Conservation (phyloP, 1,140 invertebrate species). For the Teleopsis dalmanni region DNA sequence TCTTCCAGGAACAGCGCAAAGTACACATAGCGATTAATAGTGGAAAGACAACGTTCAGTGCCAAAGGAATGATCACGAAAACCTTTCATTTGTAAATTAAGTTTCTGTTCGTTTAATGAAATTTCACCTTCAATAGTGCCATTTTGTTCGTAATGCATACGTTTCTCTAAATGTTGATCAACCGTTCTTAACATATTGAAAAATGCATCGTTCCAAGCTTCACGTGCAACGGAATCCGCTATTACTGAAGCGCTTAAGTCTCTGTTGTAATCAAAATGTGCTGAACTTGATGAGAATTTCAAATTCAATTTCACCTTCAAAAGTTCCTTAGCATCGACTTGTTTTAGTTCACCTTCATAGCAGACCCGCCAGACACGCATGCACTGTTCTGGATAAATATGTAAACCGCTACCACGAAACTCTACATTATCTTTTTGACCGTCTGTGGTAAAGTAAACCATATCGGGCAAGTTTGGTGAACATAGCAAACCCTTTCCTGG, state of each 20-base stretch:
- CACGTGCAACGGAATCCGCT: slow-evolving; percentile 35
- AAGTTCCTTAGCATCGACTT: slow-evolving; percentile 4
- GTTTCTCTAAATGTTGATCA: slow-evolving; percentile 25
- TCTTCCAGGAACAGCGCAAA: slow-evolving; percentile 35
- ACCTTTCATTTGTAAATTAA: slow-evolving; percentile 15
- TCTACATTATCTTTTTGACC: slow-evolving; percentile 25
- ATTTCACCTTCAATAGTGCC: slow-evolving; percentile 20
- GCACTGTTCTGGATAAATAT: slow-evolving; percentile 27
- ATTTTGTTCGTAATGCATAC: slow-evolving; percentile 35
- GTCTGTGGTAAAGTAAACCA: slow-evolving; percentile 34
- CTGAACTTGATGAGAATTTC: slow-evolving; percentile 19
- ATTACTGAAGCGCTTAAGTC: slow-evolving; percentile 34
- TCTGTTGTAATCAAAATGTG: slow-evolving; percentile 31
- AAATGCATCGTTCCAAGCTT: slow-evolving; percentile 37
- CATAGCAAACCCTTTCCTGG: slow-evolving; percentile 19
- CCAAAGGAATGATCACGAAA: slow-evolving; percentile 38
- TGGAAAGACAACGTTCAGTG: slow-evolving; percentile 35
- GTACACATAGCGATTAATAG: slow-evolving; percentile 40
- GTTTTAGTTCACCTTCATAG: slow-evolving; percentile 21
- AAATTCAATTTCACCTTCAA: slow-evolving; percentile 23
- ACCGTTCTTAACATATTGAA: slow-evolving; percentile 27
- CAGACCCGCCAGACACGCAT: slow-evolving; percentile 31
- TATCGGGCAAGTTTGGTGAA: slow-evolving; percentile 31
- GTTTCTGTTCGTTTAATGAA: not conserved
- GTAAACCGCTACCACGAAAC: slow-evolving; percentile 31